These are phyloP conservation scores for Leptogaster cylindrica DNA, from an alignment of 2,888 invertebrate species.

Conservation along the genomic window DNA sequence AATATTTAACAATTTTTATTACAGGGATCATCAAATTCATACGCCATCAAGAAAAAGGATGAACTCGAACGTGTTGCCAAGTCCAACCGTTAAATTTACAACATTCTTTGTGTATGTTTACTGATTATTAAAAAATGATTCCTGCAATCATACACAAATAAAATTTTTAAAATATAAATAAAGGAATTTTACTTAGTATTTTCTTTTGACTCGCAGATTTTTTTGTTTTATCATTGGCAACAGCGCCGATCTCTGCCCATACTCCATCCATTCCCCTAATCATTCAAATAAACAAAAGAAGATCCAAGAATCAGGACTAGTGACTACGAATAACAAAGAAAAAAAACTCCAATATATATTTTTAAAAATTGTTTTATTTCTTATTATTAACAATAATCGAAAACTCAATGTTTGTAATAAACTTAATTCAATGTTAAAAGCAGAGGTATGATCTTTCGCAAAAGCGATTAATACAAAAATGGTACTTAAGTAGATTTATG, in stretches of 20 bases:
- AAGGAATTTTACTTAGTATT: neutral
- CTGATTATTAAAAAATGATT: no score
- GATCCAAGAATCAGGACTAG: no score
- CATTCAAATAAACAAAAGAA: no score
- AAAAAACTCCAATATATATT: neutral
- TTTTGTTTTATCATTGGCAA: neutral
- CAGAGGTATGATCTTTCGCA: slow-evolving; percentile 34
- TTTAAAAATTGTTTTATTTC: neutral
- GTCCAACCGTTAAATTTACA: slow-evolving; percentile 93
- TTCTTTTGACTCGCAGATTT: neutral
- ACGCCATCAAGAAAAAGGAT: slow-evolving; percentile 99
- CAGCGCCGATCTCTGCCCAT: no score
- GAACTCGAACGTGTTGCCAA: slow-evolving; percentile 99
- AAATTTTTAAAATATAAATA: slow-evolving; percentile 19
- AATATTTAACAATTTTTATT: no score
- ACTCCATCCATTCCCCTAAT: no score
- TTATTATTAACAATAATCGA: slow-evolving; percentile 22
- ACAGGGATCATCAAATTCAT: slow-evolving; percentile 97
- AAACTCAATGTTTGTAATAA: slow-evolving; percentile 21
- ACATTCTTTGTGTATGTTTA: slow-evolving; percentile 40
- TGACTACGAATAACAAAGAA: no score
- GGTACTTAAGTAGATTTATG: slow-evolving; percentile 28
- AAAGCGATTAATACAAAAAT: slow-evolving; percentile 31
- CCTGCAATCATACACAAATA: no score
- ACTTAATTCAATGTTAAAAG: slow-evolving; percentile 35